These are phyloP conservation scores for Australoheros facetus DNA, from an alignment of 2,797 vertebrate genomes.

Conservation along the genomic window DNA sequence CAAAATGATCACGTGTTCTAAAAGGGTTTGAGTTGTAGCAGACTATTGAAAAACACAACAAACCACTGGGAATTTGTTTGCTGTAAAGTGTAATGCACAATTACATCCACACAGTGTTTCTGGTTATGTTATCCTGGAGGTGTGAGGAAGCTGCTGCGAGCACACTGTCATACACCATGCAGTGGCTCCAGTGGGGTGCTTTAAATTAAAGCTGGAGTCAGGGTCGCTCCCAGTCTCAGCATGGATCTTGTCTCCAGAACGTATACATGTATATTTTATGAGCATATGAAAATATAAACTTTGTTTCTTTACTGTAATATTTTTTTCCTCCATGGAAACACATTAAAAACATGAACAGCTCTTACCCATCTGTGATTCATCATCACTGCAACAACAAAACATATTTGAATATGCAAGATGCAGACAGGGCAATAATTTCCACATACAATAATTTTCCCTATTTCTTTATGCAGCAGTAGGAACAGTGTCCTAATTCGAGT, in stretches of 20 bases:
- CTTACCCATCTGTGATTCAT: conserved; percentile 32
- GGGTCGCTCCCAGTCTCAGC: conserved; percentile 24
- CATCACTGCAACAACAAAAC: background rate
- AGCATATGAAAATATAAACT: conserved; percentile 40
- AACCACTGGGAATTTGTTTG: background rate
- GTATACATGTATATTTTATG: conserved; percentile 56
- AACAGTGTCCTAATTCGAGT: conserved; percentile 46
- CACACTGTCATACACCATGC: background rate
- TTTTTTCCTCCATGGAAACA: background rate
- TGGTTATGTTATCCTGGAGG: conserved; percentile 7
- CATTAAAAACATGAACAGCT: conserved; percentile 3
- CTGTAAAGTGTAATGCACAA: background rate
- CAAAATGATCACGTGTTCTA: background rate
- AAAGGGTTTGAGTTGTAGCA: no score
- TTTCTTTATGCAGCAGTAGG: conserved; percentile 28
- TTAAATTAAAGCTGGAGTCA: conserved; percentile 27
- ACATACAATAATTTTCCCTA: conserved; percentile 24
- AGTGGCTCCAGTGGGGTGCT: conserved; percentile 32
- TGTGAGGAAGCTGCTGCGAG: conserved; percentile 11
- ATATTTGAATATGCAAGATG: conserved; percentile 29
- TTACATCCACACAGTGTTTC: background rate
- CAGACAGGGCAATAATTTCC: conserved; percentile 22
- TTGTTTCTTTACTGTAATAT: background rate
- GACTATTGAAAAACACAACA: background rate
- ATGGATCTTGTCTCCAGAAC: background rate